Evolutionary conservation across 2,113 vertebrate species (phyloP), one percentile per base, ranked within the genome.

Genomic region (Epinephelus cyanopodus): DNA sequence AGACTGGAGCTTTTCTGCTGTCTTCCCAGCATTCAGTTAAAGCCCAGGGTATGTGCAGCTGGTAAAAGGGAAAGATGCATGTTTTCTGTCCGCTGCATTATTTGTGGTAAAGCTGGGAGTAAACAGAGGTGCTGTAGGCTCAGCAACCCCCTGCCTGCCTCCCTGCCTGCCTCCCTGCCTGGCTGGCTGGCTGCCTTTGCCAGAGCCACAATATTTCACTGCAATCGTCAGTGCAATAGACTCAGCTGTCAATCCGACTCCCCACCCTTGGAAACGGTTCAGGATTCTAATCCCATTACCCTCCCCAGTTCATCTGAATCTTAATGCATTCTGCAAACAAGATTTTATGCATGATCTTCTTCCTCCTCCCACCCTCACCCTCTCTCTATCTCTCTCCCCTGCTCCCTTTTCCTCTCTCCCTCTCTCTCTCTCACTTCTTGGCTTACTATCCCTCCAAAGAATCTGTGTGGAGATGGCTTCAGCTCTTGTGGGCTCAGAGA

Each of bases 281-380:
- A 94, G 93, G 89, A 94, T 95, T 95, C 95, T 96, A 96, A 96
- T 96, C 94, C 87, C 92, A 91, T 95, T 94, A 86, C 90, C 84
- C 90, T 94, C 88, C 93, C 93, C 89, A 92, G 91, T 92, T 95
- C 93, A 93, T 96, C 95, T 95, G 93, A 95, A 96, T 97, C 96
- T 92, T 92, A 93, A 94, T 95, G 92, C 93, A 94, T 91, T 95
- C 94, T 95, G 89, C 92, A 94, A 94, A 95, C 83, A 91, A 96
- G 93, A 96, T 96, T 96, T 97, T 96, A 94, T 96, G 94, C 92
- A 91, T 95, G 95, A 94, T 96, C 94, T 90, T 94, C 93, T 92
- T 91, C 83, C 79, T 87, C 73, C 91, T 79, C 89, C 89, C 93
- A 78, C 90, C 52, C 75, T 70, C 77, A 67, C 42, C 82, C 69